Percentiles rank a stretch among this genome's conserved stretches.
Conservation (phyloP, 2,888 invertebrate genomes). For the Cheilosia urbana region DNA sequence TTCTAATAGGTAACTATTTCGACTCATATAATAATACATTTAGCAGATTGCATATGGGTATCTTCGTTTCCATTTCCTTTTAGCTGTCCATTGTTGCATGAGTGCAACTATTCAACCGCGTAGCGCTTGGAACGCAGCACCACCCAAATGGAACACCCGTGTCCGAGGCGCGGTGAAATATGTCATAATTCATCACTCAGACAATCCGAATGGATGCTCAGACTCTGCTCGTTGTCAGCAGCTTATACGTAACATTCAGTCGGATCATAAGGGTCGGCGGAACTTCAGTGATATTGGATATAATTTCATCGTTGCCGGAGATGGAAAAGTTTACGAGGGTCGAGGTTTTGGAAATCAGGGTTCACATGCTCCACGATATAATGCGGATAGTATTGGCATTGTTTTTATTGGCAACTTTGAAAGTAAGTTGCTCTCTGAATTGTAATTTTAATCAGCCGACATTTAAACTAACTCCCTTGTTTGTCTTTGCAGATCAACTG, state of each 20-base stretch:
- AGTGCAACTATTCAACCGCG: constrained; percentile 80
- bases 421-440: constrained; percentile 74
- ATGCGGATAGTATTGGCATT: constrained; percentile 88
- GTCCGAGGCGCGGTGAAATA: constrained; percentile 86
- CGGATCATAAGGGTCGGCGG: constrained; percentile 85
- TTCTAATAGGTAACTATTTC: constrained; percentile 44
- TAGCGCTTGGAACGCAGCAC: constrained; percentile 86
- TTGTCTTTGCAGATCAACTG: constrained; percentile 38
- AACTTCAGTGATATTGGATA: constrained; percentile 89
- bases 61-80: background rate
- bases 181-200: constrained; percentile 89
- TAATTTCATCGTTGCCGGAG: constrained; percentile 90
- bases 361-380: constrained; percentile 89
- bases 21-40: background rate
- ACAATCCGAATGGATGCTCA: constrained; percentile 86
- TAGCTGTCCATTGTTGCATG: constrained; percentile 51
- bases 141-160: constrained; percentile 84
- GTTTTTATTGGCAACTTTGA: constrained; percentile 86
- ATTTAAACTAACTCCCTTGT: background rate
- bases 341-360: constrained; percentile 89
- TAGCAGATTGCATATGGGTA: background rate
- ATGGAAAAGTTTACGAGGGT: constrained; percentile 89
- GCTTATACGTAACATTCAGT: constrained; percentile 88
- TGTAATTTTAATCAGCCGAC: background rate
- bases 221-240: constrained; percentile 84